Percentiles rank a stretch among this genome's conserved stretches.
phyloP scores from a whole-genome alignment of 2,113 vertebrate genomes.

The Nothobranchius kuhntae region DNA sequence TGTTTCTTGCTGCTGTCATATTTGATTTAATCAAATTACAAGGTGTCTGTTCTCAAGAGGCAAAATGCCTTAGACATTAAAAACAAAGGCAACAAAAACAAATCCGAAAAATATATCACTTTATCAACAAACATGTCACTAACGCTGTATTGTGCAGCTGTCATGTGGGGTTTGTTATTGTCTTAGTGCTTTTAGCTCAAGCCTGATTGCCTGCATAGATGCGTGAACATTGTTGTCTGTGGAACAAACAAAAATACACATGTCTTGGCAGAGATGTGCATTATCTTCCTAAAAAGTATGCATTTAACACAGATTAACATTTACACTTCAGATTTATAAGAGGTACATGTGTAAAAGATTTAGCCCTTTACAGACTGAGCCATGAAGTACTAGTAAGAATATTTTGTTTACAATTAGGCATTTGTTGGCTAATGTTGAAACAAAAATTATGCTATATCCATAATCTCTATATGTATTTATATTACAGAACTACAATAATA shows the following conservation, averaged over 20 bases:
- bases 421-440: no score
- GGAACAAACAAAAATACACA: background rate
- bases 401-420: no score
- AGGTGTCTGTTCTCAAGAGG: background rate
- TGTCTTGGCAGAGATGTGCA: background rate
- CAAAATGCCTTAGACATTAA: background rate
- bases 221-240: no score
- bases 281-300: no score
- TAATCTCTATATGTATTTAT: no score
- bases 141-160: background rate
- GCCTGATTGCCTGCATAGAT: background rate
- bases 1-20: background rate
- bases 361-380: no score
- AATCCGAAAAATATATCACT: background rate
- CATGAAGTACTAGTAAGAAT: no score
- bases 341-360: no score
- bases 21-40: slow-evolving; percentile 1
- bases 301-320: no score
- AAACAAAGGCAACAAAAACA: background rate
- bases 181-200: background rate
- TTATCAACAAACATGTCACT: background rate
- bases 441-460: no score
- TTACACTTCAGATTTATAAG: no score
- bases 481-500: no score
- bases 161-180: background rate